A percentile compares a stretch with the other conserved stretches of the same genome.
These are phyloP conservation scores for Leucoptera coffeella DNA, from an alignment of 2,888 invertebrate genomes.

Conservation along the genomic window DNA sequence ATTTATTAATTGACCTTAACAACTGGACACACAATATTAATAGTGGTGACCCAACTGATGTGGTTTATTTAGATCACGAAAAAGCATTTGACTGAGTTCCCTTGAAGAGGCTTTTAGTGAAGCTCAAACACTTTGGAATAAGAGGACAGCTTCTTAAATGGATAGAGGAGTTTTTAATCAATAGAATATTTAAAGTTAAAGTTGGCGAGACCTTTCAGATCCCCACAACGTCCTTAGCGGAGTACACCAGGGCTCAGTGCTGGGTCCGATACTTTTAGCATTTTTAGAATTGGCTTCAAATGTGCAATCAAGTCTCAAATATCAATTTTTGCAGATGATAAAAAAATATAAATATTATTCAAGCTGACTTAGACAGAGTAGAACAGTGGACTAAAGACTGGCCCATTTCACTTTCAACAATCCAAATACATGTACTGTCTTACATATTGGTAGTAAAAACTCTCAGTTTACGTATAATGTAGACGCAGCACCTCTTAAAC, in stretches of 20 bases:
- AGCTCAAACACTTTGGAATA: slow-evolving; percentile 2
- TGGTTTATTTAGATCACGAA: slow-evolving; percentile 1
- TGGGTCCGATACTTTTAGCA: slow-evolving; percentile 1
- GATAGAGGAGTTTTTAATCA: slow-evolving; percentile 3
- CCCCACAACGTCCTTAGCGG: slow-evolving; percentile 1
- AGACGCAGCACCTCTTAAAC: too few species aligned
- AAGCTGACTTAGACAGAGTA: too few species aligned
- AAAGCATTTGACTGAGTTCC: slow-evolving; percentile 2
- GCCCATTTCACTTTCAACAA: too few species aligned
- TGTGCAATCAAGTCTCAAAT: background rate
- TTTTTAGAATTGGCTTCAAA: background rate
- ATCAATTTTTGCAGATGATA: slow-evolving; percentile 1
- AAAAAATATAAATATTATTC: too few species aligned
- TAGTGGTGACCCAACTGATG: background rate
- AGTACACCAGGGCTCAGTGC: slow-evolving; percentile 3
- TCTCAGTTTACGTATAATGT: too few species aligned
- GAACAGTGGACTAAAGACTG: too few species aligned
- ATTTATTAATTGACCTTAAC: too few species aligned
- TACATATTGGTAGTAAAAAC: too few species aligned
- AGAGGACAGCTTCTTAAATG: background rate
- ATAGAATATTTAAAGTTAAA: slow-evolving; percentile 2
- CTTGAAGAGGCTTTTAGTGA: slow-evolving; percentile 1
- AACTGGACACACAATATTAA: slow-evolving; percentile 2
- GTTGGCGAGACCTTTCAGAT: slow-evolving; percentile 2
- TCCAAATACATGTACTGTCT: too few species aligned